These are phyloP conservation scores for Coenonympha glycerion DNA, from an alignment of 2,888 invertebrate species.

Conservation along the genomic window DNA sequence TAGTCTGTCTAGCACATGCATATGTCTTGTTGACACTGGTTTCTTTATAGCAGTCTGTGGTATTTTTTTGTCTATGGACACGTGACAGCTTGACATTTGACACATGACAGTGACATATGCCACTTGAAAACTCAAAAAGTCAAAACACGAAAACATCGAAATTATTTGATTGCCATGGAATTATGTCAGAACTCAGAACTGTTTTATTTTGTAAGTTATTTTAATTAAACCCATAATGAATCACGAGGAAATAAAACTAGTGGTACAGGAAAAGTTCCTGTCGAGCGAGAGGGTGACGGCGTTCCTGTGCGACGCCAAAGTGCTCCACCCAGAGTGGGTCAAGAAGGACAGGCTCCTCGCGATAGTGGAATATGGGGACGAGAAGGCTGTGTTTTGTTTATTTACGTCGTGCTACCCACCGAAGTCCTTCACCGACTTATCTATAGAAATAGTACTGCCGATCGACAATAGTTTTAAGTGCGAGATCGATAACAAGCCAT, in stretches of 20 bases:
- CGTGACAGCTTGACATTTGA: too few relatives aligned
- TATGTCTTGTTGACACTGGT: too few relatives aligned
- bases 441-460: constrained; percentile 86
- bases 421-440: constrained; percentile 83
- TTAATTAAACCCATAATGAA: constrained; percentile 53
- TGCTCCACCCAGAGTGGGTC: constrained; percentile 66
- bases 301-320: constrained; percentile 65
- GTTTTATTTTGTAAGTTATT: constrained; percentile 24
- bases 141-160: too few relatives aligned
- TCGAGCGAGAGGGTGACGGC: constrained; percentile 68
- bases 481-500: constrained; percentile 80
- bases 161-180: constrained; percentile 10
- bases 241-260: constrained; percentile 65
- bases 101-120: too few relatives aligned
- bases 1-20: too few relatives aligned
- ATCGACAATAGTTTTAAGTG: constrained; percentile 87
- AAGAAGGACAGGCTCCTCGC: constrained; percentile 66
- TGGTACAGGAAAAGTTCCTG: constrained; percentile 70
- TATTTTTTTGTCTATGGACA: too few relatives aligned
- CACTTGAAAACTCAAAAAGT: too few relatives aligned
- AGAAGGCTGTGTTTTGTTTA: constrained; percentile 71
- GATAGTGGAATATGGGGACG: constrained; percentile 69
- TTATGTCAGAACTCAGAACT: constrained; percentile 26
- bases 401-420: constrained; percentile 79
- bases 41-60: too few relatives aligned